Evolutionary conservation across 2,797 vertebrate species (phyloP).

Genomic region (Poeciliopsis gracilis): DNA sequence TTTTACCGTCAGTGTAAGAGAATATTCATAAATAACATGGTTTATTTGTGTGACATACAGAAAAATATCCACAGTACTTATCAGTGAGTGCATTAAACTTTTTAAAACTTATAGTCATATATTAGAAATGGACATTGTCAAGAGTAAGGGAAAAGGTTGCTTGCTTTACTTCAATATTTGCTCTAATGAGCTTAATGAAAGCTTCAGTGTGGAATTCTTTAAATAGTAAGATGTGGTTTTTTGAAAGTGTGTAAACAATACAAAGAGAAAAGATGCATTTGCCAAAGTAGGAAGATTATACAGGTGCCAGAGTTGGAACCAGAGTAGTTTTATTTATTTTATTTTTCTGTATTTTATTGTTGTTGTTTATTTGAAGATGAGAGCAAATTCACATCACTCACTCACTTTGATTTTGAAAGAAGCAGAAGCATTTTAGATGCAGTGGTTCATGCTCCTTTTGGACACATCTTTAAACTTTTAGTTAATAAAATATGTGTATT

Average conservation of each 20-base stretch:
- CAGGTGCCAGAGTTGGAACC: not conserved
- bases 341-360: not conserved
- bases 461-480: not conserved
- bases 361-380: no score
- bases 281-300: not conserved
- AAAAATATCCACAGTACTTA: not conserved
- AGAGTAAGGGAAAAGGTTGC: slow-evolving; percentile 41
- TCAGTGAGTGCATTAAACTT: not conserved
- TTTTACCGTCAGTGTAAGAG: not conserved
- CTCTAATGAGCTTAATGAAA: slow-evolving; percentile 64
- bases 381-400: no score
- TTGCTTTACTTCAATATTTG: slow-evolving; percentile 76
- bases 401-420: not conserved
- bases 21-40: not conserved
- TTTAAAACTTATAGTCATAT: slow-evolving; percentile 9
- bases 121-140: slow-evolving; percentile 62
- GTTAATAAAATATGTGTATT: not conserved
- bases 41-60: not conserved
- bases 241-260: not conserved
- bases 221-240: slow-evolving; percentile 12
- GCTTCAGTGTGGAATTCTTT: slow-evolving; percentile 49
- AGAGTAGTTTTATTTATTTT: not conserved
- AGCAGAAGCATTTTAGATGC: not conserved
- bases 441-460: not conserved
- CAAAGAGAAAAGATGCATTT: not conserved